Evolutionary conservation across 2,888 invertebrate species (phyloP).

Genomic region (Rugalucina vietnamica): DNA sequence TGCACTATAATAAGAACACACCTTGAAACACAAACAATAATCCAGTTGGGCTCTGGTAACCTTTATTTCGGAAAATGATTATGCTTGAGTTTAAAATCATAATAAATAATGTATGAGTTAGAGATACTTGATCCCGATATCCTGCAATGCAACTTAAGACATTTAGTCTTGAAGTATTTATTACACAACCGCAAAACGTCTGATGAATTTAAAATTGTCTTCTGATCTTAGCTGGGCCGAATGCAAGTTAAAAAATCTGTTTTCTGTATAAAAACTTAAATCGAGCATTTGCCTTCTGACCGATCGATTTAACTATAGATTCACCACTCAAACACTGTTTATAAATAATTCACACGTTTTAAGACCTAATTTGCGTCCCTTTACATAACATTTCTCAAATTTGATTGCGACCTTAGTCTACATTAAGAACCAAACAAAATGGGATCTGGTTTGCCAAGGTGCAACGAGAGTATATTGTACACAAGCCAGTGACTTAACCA

Average conservation of each 20-base stretch:
- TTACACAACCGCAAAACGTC: no score
- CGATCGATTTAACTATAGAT: not conserved
- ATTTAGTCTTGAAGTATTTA: no score
- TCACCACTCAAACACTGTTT: not conserved
- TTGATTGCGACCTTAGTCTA: not conserved
- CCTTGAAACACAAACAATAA: no score
- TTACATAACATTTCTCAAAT: not conserved
- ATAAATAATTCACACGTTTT: not conserved
- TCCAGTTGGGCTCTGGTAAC: no score
- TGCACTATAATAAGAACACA: no score
- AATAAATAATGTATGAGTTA: no score
- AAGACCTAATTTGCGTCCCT: not conserved
- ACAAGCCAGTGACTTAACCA: constrained; percentile 19
- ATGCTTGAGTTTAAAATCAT: no score
- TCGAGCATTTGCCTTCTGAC: not conserved
- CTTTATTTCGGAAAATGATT: no score
- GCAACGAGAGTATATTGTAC: constrained; percentile 26
- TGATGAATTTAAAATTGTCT: no score
- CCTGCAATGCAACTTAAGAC: no score
- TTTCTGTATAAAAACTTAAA: not conserved
- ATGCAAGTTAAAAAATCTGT: not conserved
- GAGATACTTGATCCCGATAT: no score
- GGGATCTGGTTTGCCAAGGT: constrained; percentile 29
- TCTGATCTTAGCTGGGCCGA: no score
- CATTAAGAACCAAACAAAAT: constrained; percentile 22